Conservation (phyloP, 2,888 invertebrate genomes). For the Apamea sordens region DNA sequence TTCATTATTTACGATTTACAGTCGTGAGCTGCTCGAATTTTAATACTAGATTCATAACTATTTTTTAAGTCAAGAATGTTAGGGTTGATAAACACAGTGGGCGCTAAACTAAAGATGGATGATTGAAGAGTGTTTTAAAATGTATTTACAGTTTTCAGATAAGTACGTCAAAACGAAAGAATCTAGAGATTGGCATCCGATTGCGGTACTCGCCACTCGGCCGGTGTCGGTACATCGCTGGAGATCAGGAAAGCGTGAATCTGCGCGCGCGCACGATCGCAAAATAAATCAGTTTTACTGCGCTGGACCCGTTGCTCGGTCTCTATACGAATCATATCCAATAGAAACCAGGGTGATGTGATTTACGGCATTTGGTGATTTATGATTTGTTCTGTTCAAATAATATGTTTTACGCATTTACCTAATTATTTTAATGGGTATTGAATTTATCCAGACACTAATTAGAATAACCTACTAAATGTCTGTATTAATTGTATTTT, state of each 20-base stretch:
- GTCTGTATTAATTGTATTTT: background rate
- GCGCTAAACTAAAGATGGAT: background rate
- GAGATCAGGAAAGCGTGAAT: constrained; percentile 84
- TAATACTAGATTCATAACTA: background rate
- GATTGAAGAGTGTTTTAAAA: background rate
- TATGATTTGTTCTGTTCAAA: constrained; percentile 6
- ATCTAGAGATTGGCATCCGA: constrained; percentile 70
- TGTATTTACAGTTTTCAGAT: constrained; percentile 4
- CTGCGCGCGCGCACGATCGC: constrained; percentile 67
- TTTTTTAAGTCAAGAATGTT: no score
- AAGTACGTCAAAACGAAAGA: constrained; percentile 41
- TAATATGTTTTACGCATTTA: background rate
- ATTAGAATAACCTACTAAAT: background rate
- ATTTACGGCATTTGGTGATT: constrained; percentile 21
- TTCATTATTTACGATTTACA: background rate
- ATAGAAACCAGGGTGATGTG: constrained; percentile 36
- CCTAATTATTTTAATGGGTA: background rate
- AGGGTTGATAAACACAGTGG: background rate
- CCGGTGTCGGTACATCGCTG: constrained; percentile 58
- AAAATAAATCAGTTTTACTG: constrained; percentile 63
- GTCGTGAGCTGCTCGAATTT: background rate
- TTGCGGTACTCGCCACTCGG: constrained; percentile 51
- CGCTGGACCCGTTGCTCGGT: constrained; percentile 53
- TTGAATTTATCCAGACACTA: no score
- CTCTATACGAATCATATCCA: constrained; percentile 45